Conservation (phyloP, 1,140 invertebrate genomes). For the Psilanteris sp. region DNA sequence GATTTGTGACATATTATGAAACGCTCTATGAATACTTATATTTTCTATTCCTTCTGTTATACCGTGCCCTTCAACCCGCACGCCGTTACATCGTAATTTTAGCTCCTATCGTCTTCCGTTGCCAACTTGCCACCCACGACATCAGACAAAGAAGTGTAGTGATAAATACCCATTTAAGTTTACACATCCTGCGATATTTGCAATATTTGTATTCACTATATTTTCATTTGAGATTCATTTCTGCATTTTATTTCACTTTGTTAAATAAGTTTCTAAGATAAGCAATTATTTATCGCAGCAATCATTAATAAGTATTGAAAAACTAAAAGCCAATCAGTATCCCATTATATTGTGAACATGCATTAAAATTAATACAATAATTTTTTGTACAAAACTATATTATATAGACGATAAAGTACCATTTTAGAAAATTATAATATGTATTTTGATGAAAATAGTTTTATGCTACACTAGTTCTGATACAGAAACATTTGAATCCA, state of each 20-base stretch:
- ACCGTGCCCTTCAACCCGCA: slow-evolving; percentile 40
- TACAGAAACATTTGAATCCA: slow-evolving; percentile 36
- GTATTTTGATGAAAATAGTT: slow-evolving; percentile 37
- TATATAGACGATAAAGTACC: no score
- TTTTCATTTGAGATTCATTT: slow-evolving; percentile 25
- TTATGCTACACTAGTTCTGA: slow-evolving; percentile 11
- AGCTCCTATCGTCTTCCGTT: slow-evolving; percentile 53
- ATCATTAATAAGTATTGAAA: slow-evolving; percentile 5
- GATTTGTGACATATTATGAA: slow-evolving; percentile 69
- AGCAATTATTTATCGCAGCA: slow-evolving; percentile 18
- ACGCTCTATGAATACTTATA: slow-evolving; percentile 69
- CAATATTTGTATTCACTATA: slow-evolving; percentile 57
- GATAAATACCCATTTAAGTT: slow-evolving; percentile 58
- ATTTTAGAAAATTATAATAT: no score
- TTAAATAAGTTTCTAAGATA: slow-evolving; percentile 24
- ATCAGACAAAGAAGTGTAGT: slow-evolving; percentile 53
- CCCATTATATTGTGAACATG: no score
- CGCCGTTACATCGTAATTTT: slow-evolving; percentile 40
- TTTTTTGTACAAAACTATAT: background rate
- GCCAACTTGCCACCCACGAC: slow-evolving; percentile 53
- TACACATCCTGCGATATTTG: slow-evolving; percentile 57
- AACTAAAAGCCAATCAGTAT: background rate
- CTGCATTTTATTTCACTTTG: slow-evolving; percentile 39
- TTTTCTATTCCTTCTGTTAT: slow-evolving; percentile 41
- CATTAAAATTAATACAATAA: no score